phyloP scores from a whole-genome alignment of 1,140 invertebrate species.

The Drosophila obscura region DNA sequence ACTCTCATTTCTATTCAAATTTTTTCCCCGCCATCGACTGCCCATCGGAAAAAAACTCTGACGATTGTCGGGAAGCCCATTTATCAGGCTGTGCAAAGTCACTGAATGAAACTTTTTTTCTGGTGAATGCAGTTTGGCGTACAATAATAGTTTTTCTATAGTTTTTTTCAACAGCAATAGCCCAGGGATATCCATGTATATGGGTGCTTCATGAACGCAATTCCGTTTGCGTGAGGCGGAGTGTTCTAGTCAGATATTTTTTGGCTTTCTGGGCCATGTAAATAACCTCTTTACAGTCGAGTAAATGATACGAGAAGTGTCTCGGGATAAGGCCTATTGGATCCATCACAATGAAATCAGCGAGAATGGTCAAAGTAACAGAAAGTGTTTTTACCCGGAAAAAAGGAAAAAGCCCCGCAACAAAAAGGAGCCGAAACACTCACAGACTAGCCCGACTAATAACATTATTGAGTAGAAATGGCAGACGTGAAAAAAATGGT shows the following conservation, averaged over 20 bases:
- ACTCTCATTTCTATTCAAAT: constrained; percentile 33
- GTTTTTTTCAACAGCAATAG: constrained; percentile 23
- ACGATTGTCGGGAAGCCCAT: constrained; percentile 40
- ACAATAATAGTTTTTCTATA: constrained; percentile 51
- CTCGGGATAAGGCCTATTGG: constrained; percentile 37
- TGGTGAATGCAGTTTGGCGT: constrained; percentile 65
- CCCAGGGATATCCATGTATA: constrained; percentile 17
- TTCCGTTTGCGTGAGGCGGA: constrained; percentile 8
- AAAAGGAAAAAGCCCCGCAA: constrained; percentile 31
- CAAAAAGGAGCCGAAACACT: constrained; percentile 50
- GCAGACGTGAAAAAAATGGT: neutral
- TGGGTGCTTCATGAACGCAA: constrained; percentile 24
- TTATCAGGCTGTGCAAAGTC: constrained; percentile 68
- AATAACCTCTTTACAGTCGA: constrained; percentile 7
- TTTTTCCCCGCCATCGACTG: constrained; percentile 11
- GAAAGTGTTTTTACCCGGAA: constrained; percentile 58
- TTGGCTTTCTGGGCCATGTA: neutral
- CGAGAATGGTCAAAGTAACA: constrained; percentile 41
- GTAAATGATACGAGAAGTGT: neutral
- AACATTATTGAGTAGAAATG: constrained; percentile 60
- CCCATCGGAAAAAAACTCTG: constrained; percentile 33
- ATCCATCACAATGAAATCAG: constrained; percentile 77
- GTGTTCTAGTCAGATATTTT: constrained; percentile 21
- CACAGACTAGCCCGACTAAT: constrained; percentile 71
- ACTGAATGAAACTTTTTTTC: constrained; percentile 65